Conservation (phyloP, 2,888 invertebrate genomes). For the Callosobruchus maculatus region DNA sequence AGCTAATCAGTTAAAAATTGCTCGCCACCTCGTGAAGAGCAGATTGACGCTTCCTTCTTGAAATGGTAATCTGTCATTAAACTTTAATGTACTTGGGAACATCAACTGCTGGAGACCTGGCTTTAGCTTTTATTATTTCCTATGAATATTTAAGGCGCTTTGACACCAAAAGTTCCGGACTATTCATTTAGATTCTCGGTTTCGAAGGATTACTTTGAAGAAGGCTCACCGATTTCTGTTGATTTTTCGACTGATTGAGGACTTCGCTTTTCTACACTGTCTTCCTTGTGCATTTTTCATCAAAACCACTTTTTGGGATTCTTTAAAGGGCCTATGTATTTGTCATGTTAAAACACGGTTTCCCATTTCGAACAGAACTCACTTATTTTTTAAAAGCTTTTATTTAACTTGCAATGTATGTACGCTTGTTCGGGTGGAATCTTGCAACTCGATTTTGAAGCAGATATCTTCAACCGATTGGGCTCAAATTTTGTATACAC, state of each 20-base stretch:
- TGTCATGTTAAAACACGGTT: too few relatives aligned
- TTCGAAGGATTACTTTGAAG: neutral
- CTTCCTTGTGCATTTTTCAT: too few relatives aligned
- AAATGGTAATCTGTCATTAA: neutral
- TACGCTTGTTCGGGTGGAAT: too few relatives aligned
- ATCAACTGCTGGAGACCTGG: neutral
- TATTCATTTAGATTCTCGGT: slow-evolving; percentile 8
- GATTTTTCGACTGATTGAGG: neutral
- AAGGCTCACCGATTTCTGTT: neutral
- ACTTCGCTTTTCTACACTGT: neutral
- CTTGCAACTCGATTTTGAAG: too few relatives aligned
- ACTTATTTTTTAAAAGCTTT: too few relatives aligned
- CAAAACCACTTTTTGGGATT: too few relatives aligned
- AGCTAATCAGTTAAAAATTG: slow-evolving; percentile 27
- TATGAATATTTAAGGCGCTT: slow-evolving; percentile 21
- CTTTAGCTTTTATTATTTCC: slow-evolving; percentile 13
- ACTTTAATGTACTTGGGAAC: neutral
- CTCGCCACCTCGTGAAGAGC: slow-evolving; percentile 11
- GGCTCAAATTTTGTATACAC: too few relatives aligned
- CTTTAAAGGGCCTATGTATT: too few relatives aligned
- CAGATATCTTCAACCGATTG: too few relatives aligned
- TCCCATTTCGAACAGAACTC: too few relatives aligned
- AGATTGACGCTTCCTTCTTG: slow-evolving; percentile 6
- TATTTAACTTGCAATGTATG: too few relatives aligned
- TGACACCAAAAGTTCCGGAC: slow-evolving; percentile 16